Conservation (phyloP, 2,888 invertebrate species). For the Ornithoptera alexandrae region DNA sequence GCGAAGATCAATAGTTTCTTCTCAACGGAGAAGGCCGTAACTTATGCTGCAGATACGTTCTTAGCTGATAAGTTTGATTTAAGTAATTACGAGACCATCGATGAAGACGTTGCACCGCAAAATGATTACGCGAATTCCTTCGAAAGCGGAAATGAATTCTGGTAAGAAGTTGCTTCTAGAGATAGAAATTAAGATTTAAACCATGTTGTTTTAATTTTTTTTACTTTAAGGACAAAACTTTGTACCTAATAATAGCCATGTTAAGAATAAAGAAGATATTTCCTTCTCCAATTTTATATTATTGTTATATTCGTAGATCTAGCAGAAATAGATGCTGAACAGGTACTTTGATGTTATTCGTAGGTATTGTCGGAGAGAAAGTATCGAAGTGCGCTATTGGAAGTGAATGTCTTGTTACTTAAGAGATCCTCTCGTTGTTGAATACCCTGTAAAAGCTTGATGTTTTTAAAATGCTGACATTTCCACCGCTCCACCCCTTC, state of each 20-base stretch:
- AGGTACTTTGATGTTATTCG: no score
- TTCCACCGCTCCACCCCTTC: conserved; percentile 25
- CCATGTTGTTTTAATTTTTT: no score
- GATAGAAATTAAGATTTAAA: no score
- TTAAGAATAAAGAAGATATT: no score
- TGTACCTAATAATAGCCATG: no score
- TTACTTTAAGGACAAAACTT: no score
- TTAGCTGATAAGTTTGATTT: conserved; percentile 69
- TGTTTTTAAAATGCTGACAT: conserved; percentile 29
- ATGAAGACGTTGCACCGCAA: conserved; percentile 43
- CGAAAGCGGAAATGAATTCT: conserved; percentile 42
- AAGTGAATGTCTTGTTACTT: not conserved
- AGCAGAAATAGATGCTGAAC: no score
- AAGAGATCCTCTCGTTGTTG: conserved; percentile 14
- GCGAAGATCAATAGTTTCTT: conserved; percentile 54
- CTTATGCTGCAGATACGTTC: conserved; percentile 62
- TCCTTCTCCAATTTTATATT: no score
- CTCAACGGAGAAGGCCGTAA: conserved; percentile 59
- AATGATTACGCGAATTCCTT: conserved; percentile 52
- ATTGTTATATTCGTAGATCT: no score
- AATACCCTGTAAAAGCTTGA: conserved; percentile 13
- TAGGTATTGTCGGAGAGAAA: no score
- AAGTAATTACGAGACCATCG: conserved; percentile 56
- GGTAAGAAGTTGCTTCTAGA: conserved; percentile 16
- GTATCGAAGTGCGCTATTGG: no score